phyloP scores from a whole-genome alignment of 2,888 invertebrate species.

The Ophioninae sp. region DNA sequence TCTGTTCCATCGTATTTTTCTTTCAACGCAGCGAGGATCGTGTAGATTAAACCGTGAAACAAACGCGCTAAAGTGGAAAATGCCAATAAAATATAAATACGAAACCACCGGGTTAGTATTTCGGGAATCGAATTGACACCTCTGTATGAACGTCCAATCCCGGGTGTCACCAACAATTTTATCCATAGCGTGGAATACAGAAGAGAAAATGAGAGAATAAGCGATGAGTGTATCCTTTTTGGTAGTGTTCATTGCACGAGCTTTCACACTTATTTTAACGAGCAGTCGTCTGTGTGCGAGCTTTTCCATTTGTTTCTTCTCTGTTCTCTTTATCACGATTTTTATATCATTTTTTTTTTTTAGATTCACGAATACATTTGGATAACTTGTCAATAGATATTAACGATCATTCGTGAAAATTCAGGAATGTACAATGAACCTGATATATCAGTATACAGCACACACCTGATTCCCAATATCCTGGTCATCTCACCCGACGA shows the following conservation, averaged over 20 bases:
- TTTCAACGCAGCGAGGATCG: conserved; percentile 14
- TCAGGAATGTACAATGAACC: background rate
- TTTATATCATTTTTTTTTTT: background rate
- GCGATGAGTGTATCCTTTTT: background rate
- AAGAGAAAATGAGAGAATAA: background rate
- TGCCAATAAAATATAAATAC: conserved; percentile 48
- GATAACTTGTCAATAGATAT: conserved; percentile 10
- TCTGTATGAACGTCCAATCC: conserved; percentile 30
- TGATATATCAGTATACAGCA: conserved; percentile 11
- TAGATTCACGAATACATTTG: background rate
- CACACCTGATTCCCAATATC: background rate
- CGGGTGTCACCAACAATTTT: conserved; percentile 38
- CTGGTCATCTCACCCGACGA: background rate
- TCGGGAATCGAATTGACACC: conserved; percentile 51
- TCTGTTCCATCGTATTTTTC: conserved; percentile 19
- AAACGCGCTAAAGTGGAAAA: conserved; percentile 25
- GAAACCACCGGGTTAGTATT: conserved; percentile 10
- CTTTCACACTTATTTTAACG: conserved; percentile 6
- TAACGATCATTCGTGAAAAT: conserved; percentile 3
- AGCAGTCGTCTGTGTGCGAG: background rate
- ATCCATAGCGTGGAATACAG: background rate
- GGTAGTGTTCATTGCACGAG: background rate
- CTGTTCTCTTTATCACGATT: conserved; percentile 7
- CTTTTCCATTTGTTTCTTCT: background rate
- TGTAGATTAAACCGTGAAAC: conserved; percentile 29